Base-by-base conservation (phyloP, 2,113 vertebrate species). In the Talpa occidentalis region DNA sequence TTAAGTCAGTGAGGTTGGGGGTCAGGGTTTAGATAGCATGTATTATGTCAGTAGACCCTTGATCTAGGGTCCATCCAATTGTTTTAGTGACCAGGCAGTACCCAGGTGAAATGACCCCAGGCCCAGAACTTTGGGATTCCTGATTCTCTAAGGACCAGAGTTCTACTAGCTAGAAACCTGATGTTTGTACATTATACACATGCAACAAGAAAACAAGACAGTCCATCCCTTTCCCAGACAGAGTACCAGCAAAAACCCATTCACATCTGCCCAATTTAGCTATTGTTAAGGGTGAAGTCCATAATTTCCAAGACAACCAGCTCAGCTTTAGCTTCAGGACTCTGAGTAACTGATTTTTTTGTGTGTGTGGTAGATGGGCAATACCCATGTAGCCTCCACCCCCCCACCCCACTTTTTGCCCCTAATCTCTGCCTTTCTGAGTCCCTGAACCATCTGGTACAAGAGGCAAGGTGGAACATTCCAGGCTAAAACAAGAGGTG, bases 301-400 rank as follows among this genome's bases (percentile, higher is more conserved):
- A 88, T 17, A 32, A 90, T 91, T 91, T 93, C 79, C 26, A 91
- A 94, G 56, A 87, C 30, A 79, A 42, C 30, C 49, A n/a, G 47
- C 3, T 17, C 56, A 67, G 60, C 37, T 52, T 78, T 74, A 82
- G 62, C 32, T 40, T 81, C 60, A 88, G 59, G 54, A 88, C 35
- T 67, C 60, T 73, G 62, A 15, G 59, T n/a, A 86, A 40, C 28
- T 17, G 8, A 2, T 52, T 49, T 44, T 19, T 84, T 56, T 73
- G n/a, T 60, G 56, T 32, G 72, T 91, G 26, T 40, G 49, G 76
- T 10, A 9, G n/a, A 66, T 35, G 32, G 26, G n/a, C 59, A 77
- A 40, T 67, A 47, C 3, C 54, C 42, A 24, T 42, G 22, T 21
- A 40, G 62, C 49, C 64, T 88, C 76, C 15, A 44, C 56, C 64